Conservation (phyloP, 1,140 invertebrate genomes). For the Drosophila nigrodunni region DNA sequence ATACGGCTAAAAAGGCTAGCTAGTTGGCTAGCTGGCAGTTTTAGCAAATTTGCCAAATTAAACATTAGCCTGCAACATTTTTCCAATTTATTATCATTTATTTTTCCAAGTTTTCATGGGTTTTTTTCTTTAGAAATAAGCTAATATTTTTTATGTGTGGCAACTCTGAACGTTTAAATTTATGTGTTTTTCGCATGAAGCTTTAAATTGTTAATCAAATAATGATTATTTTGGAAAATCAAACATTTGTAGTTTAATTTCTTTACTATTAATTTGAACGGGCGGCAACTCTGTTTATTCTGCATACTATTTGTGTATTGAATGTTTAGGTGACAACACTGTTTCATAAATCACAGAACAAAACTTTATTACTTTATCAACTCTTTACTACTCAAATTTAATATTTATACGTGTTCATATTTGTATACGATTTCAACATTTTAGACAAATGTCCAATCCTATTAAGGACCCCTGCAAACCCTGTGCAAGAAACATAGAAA, state of each 20-base stretch:
- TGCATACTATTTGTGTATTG: too few species aligned
- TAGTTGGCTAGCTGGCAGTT: conserved; percentile 21
- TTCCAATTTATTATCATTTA: not conserved
- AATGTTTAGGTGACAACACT: too few species aligned
- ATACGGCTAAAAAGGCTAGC: not conserved
- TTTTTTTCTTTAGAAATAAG: not conserved
- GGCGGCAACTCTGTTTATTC: too few species aligned
- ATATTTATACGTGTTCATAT: not conserved
- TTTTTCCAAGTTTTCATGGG: conserved; percentile 1
- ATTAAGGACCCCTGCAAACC: conserved; percentile 8
- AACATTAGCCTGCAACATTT: conserved; percentile 15
- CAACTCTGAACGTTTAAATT: not conserved
- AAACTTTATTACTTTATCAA: too few species aligned
- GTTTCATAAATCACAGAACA: too few species aligned
- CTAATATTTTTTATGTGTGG: not conserved
- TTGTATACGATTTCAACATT: not conserved
- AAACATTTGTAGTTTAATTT: too few species aligned
- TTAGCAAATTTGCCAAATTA: conserved; percentile 38
- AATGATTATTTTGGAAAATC: too few species aligned
- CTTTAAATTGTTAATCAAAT: too few species aligned
- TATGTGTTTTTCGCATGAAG: not conserved
- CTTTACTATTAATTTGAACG: too few species aligned
- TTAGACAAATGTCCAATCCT: not conserved
- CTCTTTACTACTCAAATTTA: not conserved
- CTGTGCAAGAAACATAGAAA: not conserved